phyloP scores from a whole-genome alignment of 2,888 invertebrate genomes.

The Chrysopilus asiliformis region DNA sequence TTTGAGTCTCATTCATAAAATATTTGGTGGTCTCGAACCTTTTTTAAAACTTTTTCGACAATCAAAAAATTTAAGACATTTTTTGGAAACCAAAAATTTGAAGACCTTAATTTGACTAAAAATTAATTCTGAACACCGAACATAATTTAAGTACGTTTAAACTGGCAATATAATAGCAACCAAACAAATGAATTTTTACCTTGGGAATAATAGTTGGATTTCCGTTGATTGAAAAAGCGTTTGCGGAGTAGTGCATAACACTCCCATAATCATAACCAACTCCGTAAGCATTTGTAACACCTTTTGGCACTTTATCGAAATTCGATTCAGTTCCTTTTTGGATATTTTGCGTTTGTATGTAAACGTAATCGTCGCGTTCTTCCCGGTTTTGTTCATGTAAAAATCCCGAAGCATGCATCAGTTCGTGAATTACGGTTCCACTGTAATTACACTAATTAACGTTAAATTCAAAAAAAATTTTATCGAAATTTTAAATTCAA shows the following conservation, averaged over 20 bases:
- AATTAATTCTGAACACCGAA: too few relatives aligned
- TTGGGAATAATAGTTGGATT: slow-evolving; percentile 47
- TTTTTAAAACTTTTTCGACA: too few relatives aligned
- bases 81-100: too few relatives aligned
- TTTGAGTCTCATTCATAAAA: too few relatives aligned
- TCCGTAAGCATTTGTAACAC: slow-evolving; percentile 43
- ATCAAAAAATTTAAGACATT: too few relatives aligned
- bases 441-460: too few relatives aligned
- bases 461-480: too few relatives aligned
- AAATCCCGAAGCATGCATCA: slow-evolving; percentile 61
- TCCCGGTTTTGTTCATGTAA: slow-evolving; percentile 62
- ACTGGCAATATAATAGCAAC: neutral
- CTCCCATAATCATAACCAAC: slow-evolving; percentile 57
- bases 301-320: slow-evolving; percentile 47
- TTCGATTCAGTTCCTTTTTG: slow-evolving; percentile 47
- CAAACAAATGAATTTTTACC: slow-evolving; percentile 1
- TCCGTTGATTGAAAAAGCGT: slow-evolving; percentile 53
- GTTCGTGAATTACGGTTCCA: slow-evolving; percentile 59
- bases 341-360: slow-evolving; percentile 14
- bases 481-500: too few relatives aligned
- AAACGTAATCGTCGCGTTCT: slow-evolving; percentile 52
- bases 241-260: slow-evolving; percentile 61
- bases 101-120: too few relatives aligned
- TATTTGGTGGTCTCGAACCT: too few relatives aligned
- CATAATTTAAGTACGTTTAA: slow-evolving; percentile 32